Conservation (phyloP, 2,113 vertebrate genomes). For the Axis porcinus region DNA sequence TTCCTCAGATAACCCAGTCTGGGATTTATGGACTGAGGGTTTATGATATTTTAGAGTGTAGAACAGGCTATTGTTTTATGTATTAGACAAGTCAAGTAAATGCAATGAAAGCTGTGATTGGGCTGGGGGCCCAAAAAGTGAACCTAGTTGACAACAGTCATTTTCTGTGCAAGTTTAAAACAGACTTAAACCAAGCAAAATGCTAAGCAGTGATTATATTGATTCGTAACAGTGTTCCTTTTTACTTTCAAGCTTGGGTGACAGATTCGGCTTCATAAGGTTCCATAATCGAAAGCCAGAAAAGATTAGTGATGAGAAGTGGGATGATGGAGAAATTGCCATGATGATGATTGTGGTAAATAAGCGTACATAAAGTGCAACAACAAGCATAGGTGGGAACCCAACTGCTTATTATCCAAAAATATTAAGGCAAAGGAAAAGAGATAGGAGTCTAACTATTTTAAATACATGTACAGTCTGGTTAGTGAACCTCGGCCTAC, state of each 20-base stretch:
- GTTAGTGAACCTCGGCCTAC: background rate
- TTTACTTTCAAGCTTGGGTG: background rate
- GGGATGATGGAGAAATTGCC: background rate
- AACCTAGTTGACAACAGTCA: background rate
- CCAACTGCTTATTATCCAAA: background rate
- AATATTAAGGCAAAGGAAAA: background rate
- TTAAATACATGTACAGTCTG: background rate
- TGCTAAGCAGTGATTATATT: background rate
- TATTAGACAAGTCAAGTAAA: conserved; percentile 51
- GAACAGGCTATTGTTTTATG: conserved; percentile 64
- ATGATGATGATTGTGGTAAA: background rate
- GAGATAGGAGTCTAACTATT: background rate
- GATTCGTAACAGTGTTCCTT: background rate
- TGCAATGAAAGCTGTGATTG: background rate
- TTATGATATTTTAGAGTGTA: conserved; percentile 61
- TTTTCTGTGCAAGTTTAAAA: background rate
- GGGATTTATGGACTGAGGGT: conserved; percentile 77
- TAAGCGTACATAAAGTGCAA: background rate
- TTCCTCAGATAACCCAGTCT: conserved; percentile 77
- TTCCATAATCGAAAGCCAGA: background rate
- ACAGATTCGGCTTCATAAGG: background rate
- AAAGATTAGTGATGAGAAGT: background rate
- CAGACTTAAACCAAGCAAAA: background rate
- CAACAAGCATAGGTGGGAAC: background rate
- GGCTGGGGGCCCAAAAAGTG: background rate